Evolutionary conservation across 2,888 invertebrate genomes (phyloP).

Genomic region (Sesamia inferens): DNA sequence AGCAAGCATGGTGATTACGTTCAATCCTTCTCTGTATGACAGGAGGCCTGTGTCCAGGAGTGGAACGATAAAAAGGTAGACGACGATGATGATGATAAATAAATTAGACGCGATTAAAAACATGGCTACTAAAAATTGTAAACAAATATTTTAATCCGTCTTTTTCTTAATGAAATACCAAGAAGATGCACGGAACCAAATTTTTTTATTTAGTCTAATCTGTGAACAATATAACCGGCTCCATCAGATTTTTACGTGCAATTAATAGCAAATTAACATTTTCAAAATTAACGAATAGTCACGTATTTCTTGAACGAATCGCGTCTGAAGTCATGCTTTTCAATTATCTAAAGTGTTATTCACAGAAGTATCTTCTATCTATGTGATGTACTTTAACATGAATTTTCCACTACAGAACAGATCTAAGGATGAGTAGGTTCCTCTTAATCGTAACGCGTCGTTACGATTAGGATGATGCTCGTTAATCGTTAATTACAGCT

Average conservation of each 20-base stretch:
- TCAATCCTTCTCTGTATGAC: too few species aligned
- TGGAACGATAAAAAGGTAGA: too few species aligned
- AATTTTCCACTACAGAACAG: conserved; percentile 9
- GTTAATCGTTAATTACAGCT: conserved; percentile 24
- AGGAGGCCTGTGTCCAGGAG: too few species aligned
- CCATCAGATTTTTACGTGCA: background rate
- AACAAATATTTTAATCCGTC: too few species aligned
- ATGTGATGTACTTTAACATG: background rate
- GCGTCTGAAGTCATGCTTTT: conserved; percentile 25
- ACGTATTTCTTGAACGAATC: conserved; percentile 15
- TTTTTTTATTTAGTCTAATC: too few species aligned
- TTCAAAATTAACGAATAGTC: background rate
- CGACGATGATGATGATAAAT: too few species aligned
- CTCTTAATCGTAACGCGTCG: conserved; percentile 15
- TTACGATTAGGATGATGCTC: conserved; percentile 1
- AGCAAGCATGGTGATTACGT: too few species aligned
- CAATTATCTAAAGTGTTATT: conserved; percentile 9
- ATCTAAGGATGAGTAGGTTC: conserved; percentile 12
- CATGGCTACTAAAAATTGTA: too few species aligned
- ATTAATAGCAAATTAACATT: conserved; percentile 15
- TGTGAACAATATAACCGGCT: too few species aligned
- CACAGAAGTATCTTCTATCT: background rate
- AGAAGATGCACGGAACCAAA: too few species aligned
- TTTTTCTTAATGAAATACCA: too few species aligned
- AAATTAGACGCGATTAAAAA: too few species aligned